Conservation (phyloP, 2,888 invertebrate genomes). For the Tolmerus cingulatus region DNA sequence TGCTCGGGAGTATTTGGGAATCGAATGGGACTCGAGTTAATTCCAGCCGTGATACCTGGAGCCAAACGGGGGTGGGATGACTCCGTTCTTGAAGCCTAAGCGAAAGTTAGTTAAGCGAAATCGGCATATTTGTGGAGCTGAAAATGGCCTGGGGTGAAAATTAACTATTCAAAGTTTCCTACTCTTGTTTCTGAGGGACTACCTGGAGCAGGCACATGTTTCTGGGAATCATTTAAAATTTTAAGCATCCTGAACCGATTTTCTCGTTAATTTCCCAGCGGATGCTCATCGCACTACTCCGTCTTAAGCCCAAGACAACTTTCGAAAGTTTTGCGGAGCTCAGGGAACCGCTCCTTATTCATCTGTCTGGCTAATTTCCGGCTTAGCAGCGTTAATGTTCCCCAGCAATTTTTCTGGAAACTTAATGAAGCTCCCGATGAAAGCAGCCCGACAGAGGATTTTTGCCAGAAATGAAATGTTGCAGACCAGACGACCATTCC, state of each 20-base stretch:
- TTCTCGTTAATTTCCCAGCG: neutral
- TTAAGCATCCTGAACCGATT: neutral
- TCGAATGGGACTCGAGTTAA: neutral
- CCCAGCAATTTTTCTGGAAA: neutral
- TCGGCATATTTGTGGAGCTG: neutral
- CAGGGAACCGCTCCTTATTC: neutral
- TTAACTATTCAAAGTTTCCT: neutral
- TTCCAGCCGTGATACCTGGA: neutral
- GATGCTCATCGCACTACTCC: neutral
- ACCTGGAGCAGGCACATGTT: neutral
- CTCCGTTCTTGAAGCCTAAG: neutral
- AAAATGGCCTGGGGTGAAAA: neutral
- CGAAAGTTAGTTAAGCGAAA: neutral
- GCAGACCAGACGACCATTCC: neutral
- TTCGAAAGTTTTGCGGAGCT: neutral
- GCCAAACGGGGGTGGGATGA: neutral
- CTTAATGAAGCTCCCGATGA: neutral
- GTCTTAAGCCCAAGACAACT: neutral
- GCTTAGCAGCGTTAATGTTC: neutral
- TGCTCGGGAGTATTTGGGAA: neutral
- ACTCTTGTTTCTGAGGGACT: neutral
- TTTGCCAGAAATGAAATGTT: neutral
- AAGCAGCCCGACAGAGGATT: neutral
- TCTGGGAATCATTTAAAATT: neutral
- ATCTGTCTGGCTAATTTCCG: neutral